Base-by-base conservation (phyloP, 2,888 invertebrate species). In the Tinea semifulvella region DNA sequence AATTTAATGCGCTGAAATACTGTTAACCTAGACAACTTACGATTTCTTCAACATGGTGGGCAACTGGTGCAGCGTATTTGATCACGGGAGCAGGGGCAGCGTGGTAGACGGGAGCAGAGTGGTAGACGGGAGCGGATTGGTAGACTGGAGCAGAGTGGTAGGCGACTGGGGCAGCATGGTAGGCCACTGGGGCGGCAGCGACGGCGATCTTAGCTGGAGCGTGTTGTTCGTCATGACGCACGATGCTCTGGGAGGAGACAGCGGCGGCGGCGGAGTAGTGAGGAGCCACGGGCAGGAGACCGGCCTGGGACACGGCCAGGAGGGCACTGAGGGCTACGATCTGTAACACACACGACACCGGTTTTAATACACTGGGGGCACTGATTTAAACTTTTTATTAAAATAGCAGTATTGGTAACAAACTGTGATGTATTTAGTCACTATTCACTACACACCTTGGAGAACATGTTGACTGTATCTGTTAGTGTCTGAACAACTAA, bases 241-340 rank as follows among this genome's bases (percentile, higher is more conserved):
- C 62, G 52, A 69, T 65, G 60, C 58, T 69, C 52, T 69, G 68
- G 16, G 69, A 69, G 31, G 70, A 66, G 36, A 70, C 65, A 18
- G 67, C 68, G 1, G 56, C 61, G 18, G 68, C 64, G 11, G 65
- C 49, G 11, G 67, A 67, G 56, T 67, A 67, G 55, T 71, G 69
- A 7, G 31, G n/a, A 11, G 6, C 8, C 31, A 57, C 60, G 11
- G 68, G 54, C 51, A 72, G 49, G 16, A 73, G 63, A 46, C 68
- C 71, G 6, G 70, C 72, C 52, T 65, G 59, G 47, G 64, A 57
- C 38, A 61, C 68, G 3, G 69, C 68, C 56, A 63, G 59, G 25
- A 70, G 48, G 16, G 66, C 64, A 51, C 63, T 67, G 13, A 73
- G 52, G 40, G 58, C 54, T 50, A 72, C 49, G 2, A 71, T 47